Evolutionary conservation across 2,888 invertebrate genomes (phyloP), one percentile per base, ranked within the genome.

Genomic region (Lutraria lutraria): DNA sequence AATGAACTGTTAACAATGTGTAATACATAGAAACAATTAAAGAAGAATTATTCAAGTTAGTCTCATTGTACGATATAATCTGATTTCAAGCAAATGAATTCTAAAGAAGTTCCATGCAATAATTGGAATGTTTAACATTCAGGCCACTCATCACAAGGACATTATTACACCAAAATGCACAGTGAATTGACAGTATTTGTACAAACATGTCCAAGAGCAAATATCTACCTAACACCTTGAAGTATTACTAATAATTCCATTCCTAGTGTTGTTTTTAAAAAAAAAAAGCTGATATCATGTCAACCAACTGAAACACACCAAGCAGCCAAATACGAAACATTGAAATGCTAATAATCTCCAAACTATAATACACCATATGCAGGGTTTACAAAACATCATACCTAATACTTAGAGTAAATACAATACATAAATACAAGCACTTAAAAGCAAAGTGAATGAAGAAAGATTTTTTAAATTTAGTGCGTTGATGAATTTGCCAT

Each of bases 401-500:
- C 19, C 12, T 68, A n/a, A 68, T 68, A 25, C 63, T 25, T 25
- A 25, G 13, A 12, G 63, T n/a, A 68, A 68, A 25, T 25, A 68
- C 25, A 68, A n/a, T 19, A 60, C 21, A 60, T 19, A 21, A n/a
- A 21, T 63, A 25, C 25, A 68, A 68, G 63, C 63, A 68, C 12
- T 68, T 6, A 25, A 68, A 68, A 68, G 63, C 63, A 68, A 25
- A 68, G 63, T 68, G 25, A 68, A 68, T 68, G 63, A n/a, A 68
- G 4, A 43, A n/a, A 13, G 25, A 25, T n/a, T 25, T n/a, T 60
- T 19, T 68, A 68, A 68, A 25, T 25, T 3, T 68, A 25, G 88
- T 88, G 88, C 81, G 81, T 81, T 83, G 25, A 8, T 80, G 82
- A 56, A 43, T 81, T 87, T 72, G 84, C 81, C 72, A 43, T 34